Evolutionary conservation across 2,797 vertebrate genomes (phyloP), one percentile per base, ranked within the genome.

Genomic region (Rhabdomys pumilio): DNA sequence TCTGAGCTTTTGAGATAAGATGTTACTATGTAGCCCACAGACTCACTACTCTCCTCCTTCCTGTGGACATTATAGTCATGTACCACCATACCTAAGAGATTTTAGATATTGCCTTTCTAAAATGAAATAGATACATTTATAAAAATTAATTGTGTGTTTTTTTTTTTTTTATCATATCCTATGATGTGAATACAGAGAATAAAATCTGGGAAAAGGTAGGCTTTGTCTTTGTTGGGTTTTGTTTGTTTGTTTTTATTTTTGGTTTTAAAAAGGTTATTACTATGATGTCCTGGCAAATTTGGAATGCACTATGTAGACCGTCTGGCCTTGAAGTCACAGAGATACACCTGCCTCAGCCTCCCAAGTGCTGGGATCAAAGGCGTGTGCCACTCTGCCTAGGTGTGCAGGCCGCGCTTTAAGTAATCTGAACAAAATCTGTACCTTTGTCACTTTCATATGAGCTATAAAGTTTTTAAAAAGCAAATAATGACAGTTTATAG

Each of bases 51-150:
- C 7, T 55, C 50, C 17, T 34, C 15, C 29, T 53, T 79, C 76
- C 77, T 55, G 50, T 17, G 34, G 77, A 79, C 29, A 79, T 34
- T 53, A 79, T n/a, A 79, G 31, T 79, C 44, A 79, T 79, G 4
- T 79, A 12, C 31, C 72, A 75, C 38, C 79, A n/a, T 38, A 34
- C 34, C 34, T 79, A 86, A 14, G 84, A 81, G 41, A 72, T 67
- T 96, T 96, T 94, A 63, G 89, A 72, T 92, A 17, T 69, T 92
- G 41, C 19, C 53, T 2, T 89, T 95, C 31, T 75, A 7, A 19
- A 88, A 4, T 84, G 34, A 88, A 47, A 93, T 34, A 65, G 19
- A 80, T 92, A 14, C 55, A 38, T 73, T 93, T 38, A 38, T 67
- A 50, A 76, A 88, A 67, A 14, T 67, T 31, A 79, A 38, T 38